Evolutionary conservation across 2,888 invertebrate species (phyloP), one percentile per base, ranked within the genome.

Genomic region (Epiblema foenella): DNA sequence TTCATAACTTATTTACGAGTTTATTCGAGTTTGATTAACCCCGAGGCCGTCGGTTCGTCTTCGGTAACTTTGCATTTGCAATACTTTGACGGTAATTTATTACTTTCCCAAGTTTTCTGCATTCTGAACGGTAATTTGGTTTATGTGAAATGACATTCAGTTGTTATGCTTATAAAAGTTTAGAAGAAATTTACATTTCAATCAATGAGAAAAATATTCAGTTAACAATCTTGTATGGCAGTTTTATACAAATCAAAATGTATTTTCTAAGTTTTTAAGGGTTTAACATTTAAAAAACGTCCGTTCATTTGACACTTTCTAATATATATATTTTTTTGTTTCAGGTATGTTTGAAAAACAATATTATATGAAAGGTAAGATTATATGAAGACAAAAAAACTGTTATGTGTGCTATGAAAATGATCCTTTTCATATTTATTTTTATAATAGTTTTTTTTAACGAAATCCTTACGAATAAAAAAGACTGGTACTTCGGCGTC

Each of bases 11-110:
- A 62, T 62, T 71, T 56, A 33, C 24, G 37, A 65, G 51, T 56
- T 66, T 51, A 66, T 71, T 71, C 46, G 49, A 49, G 60, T 71
- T 62, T 62, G 66, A 71, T 71, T 71, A 71, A 71, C 60, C 66
- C 39, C 17, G 20, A 37, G 54, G 70, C 54, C 54, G 24, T 54
- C 66, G 42, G 59, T 11, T 37, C 15, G 52, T 52, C 29, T 33
- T 12, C 49, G 12, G 0, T 1, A 46, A 70, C 54, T 66, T 56
- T 18, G 65, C 42, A 65, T 66, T 56, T 18, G 65, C 42, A 65
- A 52, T 64, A 70, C 59, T 66, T 56, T 62, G 66, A 62, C 42
- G 54, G 15, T 37, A 39, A 71, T 71, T 71, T 60, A 71, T 71
- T 71, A 56, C 54, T 60, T 54, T 58, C 33, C 10, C 37, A 65